Evolutionary conservation across 2,113 vertebrate species (phyloP), one percentile per base, ranked within the genome.

Genomic region (Octodon degus): DNA sequence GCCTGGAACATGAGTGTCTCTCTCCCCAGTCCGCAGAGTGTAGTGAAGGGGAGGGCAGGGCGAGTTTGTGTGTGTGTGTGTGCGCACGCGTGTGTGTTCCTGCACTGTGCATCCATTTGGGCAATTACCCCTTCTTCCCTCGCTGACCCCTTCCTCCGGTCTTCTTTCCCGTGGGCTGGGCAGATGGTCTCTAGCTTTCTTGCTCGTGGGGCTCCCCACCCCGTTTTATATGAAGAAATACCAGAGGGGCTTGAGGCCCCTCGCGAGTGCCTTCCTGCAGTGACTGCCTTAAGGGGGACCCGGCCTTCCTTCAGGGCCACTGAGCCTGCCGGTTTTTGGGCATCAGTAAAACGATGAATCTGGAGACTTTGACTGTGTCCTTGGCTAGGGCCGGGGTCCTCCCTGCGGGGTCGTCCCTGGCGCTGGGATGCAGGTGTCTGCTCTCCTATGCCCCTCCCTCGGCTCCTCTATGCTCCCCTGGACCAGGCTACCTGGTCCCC

Each of bases 151-250:
- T 25, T 53, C 3, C 17, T 47, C 24, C 47, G 40, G 24, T 40
- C 89, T 53, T 20, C 74, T 93, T 5, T 58, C 43, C 12, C 27
- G 30, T 32, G 50, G 82, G 24, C 43, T 58, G 55, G 40, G 50
- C 87, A 53, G 47, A 65, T 32, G 37, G 14, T 76, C 79, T 63
- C 55, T 40, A 30, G 65, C 72, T 85, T 14, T 74, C 50, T 95
- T 20, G 22, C 47, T 55, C 19, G 47, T 34, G 34, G 60, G 37
- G 30, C 4, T 86, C 19, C 53, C 43, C 14, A 50, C 32, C 80
- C 76, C 5, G 47, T 93, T 97, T 96, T 96, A 94, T 90, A 92
- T 97, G 97, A 97, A 97, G 97, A 96, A 97, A 90, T 62, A 89
- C 27, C 58, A 43, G 80, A 74, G 89, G 93, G 86, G 7, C 60